A percentile compares a stretch with the other conserved stretches of the same genome.
phyloP scores from a whole-genome alignment of 1,140 invertebrate genomes.

The Schmidtea mediterranea region DNA sequence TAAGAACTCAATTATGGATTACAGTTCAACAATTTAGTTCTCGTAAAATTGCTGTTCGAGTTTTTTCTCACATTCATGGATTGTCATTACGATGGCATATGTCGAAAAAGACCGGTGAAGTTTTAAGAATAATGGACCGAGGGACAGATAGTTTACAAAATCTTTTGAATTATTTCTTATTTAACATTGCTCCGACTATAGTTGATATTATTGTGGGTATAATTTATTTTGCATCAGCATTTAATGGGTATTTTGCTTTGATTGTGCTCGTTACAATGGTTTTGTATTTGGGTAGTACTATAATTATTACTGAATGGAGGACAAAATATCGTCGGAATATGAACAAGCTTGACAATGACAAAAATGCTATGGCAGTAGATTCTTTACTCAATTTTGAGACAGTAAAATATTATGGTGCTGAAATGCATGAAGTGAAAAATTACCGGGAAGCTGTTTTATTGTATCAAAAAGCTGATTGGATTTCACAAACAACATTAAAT shows the following conservation, averaged over 20 bases:
- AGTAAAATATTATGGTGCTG: conserved; percentile 75
- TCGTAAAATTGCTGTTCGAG: conserved; percentile 51
- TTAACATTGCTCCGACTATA: conserved; percentile 57
- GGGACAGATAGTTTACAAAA: conserved; percentile 6
- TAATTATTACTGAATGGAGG: conserved; percentile 69
- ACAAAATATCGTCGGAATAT: conserved; percentile 68
- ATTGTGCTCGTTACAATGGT: conserved; percentile 73
- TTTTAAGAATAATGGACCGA: conserved; percentile 39
- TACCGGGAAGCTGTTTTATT: neutral
- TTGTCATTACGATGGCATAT: conserved; percentile 49
- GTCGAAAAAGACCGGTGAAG: conserved; percentile 67
- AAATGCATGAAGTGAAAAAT: conserved; percentile 37
- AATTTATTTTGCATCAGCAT: conserved; percentile 52
- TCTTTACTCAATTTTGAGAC: conserved; percentile 91
- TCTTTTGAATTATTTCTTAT: conserved; percentile 28
- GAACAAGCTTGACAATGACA: conserved; percentile 70
- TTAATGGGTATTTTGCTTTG: conserved; percentile 68
- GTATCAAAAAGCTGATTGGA: conserved; percentile 46
- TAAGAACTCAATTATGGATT: conserved; percentile 72
- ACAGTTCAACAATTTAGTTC: conserved; percentile 76
- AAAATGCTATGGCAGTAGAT: conserved; percentile 64
- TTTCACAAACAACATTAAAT: conserved; percentile 50
- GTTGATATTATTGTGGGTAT: conserved; percentile 72
- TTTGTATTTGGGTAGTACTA: conserved; percentile 63
- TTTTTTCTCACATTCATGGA: conserved; percentile 55